Conservation (phyloP, 2,113 vertebrate species). For the Picathartes gymnocephalus region DNA sequence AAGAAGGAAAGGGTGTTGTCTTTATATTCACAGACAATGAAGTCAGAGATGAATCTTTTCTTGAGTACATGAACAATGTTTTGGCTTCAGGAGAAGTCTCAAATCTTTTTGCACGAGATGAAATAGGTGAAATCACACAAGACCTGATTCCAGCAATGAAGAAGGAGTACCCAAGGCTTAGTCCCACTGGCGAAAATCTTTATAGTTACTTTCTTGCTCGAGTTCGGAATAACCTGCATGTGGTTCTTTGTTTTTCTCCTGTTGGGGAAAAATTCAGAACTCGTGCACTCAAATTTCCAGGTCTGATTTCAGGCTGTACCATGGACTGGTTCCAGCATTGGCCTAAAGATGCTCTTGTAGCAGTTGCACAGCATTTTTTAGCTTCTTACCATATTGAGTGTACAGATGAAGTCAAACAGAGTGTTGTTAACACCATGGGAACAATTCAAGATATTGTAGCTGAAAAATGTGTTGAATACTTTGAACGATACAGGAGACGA, state of each 20-base stretch:
- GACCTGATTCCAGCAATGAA: constrained; percentile 80
- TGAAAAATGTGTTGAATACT: constrained; percentile 79
- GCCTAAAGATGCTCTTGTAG: constrained; percentile 83
- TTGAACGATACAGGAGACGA: constrained; percentile 78
- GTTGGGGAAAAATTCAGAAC: constrained; percentile 82
- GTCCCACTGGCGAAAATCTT: constrained; percentile 78
- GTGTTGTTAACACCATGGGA: constrained; percentile 79
- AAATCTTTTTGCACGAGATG: constrained; percentile 82
- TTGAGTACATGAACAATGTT: constrained; percentile 87
- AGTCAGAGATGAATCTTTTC: constrained; percentile 83
- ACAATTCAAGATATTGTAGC: constrained; percentile 83
- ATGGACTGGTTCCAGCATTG: constrained; percentile 85
- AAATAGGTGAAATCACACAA: constrained; percentile 81
- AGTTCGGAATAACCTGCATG: constrained; percentile 79
- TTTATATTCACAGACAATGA: constrained; percentile 85
- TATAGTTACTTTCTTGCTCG: constrained; percentile 81
- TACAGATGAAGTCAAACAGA: constrained; percentile 76
- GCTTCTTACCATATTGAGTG: constrained; percentile 75
- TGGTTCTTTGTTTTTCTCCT: constrained; percentile 86
- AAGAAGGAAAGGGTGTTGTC: constrained; percentile 76
- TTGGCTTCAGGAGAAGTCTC: constrained; percentile 82
- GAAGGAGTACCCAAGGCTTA: constrained; percentile 71
- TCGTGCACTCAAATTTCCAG: constrained; percentile 78
- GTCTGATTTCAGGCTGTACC: constrained; percentile 84
- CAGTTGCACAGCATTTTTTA: constrained; percentile 82